Evolutionary conservation across 2,797 vertebrate species (phyloP).

Genomic region (Leucoraja ocellata): DNA sequence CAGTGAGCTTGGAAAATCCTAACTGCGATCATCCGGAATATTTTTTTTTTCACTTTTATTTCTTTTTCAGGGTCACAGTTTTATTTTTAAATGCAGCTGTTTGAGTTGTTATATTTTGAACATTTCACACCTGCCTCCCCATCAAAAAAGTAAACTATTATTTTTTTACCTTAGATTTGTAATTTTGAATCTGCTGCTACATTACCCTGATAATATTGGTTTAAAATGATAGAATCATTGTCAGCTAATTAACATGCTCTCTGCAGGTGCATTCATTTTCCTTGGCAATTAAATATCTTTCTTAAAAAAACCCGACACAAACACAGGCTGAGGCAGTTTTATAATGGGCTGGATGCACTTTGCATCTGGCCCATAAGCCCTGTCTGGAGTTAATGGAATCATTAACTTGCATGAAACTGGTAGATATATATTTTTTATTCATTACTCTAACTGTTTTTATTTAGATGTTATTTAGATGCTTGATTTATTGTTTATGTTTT

Average conservation of each 20-base stretch:
- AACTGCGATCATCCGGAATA: neutral
- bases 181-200: neutral
- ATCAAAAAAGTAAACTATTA: neutral
- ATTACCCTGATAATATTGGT: conserved; percentile 28
- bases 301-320: neutral
- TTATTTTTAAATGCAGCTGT: conserved; percentile 8
- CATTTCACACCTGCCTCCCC: neutral
- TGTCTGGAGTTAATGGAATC: too few species aligned
- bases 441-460: too few species aligned
- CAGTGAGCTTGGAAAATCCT: neutral
- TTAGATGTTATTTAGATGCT: too few species aligned
- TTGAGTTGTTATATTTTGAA: conserved; percentile 32
- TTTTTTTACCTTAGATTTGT: conserved; percentile 23
- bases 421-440: too few species aligned
- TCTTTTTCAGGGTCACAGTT: neutral
- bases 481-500: too few species aligned
- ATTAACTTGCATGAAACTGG: too few species aligned
- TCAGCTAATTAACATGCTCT: conserved; percentile 27
- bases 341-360: neutral
- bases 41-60: neutral
- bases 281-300: conserved; percentile 14
- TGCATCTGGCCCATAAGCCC: too few species aligned
- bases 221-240: conserved; percentile 33
- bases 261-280: conserved; percentile 23
- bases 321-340: conserved; percentile 1